phyloP scores from a whole-genome alignment of 2,888 invertebrate genomes.

The Cosmorhoe ocellata region DNA sequence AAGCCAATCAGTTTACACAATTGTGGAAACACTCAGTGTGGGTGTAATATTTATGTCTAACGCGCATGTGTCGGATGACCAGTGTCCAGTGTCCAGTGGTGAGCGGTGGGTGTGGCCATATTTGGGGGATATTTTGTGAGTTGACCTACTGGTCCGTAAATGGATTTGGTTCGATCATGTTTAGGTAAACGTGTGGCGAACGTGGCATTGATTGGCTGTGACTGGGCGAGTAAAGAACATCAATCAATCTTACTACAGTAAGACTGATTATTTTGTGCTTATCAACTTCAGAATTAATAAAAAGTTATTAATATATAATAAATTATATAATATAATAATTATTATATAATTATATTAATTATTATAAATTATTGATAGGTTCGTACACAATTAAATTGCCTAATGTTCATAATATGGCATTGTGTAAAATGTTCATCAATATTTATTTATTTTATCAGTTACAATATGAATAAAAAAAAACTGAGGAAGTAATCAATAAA shows the following conservation, averaged over 20 bases:
- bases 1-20: conserved; percentile 27
- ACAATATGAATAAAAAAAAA: conserved; percentile 21
- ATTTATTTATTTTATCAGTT: too few species aligned
- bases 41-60: conserved; percentile 59
- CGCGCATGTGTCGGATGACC: conserved; percentile 76
- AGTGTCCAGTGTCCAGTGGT: conserved; percentile 67
- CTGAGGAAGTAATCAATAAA: conserved; percentile 37
- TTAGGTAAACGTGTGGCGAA: conserved; percentile 38
- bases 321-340: too few species aligned
- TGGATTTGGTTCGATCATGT: conserved; percentile 61
- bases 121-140: conserved; percentile 38
- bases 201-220: conserved; percentile 32
- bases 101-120: conserved; percentile 67
- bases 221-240: conserved; percentile 32
- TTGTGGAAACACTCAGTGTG: conserved; percentile 43
- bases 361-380: too few species aligned
- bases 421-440: conserved; percentile 15
- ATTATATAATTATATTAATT: too few species aligned
- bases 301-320: too few species aligned
- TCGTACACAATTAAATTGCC: too few species aligned
- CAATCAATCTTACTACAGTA: too few species aligned
- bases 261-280: too few species aligned
- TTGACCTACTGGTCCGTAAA: conserved; percentile 50
- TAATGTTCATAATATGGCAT: too few species aligned
- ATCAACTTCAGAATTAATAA: too few species aligned